Evolutionary conservation across 2,888 invertebrate species (phyloP).

Genomic region (Omphaloscelis lunosa): DNA sequence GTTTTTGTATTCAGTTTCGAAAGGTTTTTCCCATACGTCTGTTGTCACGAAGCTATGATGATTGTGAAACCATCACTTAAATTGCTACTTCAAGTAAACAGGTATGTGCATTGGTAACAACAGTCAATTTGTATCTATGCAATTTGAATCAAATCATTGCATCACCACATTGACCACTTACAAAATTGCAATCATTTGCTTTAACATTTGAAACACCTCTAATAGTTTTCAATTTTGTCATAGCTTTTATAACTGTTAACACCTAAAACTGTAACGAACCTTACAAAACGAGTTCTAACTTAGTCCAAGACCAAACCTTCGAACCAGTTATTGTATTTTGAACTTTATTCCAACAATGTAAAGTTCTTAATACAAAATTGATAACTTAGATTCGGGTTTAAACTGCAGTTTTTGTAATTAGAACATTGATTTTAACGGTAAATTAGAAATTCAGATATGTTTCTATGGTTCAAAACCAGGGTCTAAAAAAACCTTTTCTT

Average conservation of each 20-base stretch:
- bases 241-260: not conserved
- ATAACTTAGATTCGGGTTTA: too few species aligned
- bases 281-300: not conserved
- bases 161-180: not conserved
- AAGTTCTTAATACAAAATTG: not conserved
- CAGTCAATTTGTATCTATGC: conserved; percentile 17
- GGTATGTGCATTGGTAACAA: conserved; percentile 28
- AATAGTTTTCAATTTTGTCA: not conserved
- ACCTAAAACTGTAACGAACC: not conserved
- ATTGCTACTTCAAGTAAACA: conserved; percentile 9
- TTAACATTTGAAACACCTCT: not conserved
- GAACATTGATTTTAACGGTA: too few species aligned
- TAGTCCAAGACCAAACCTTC: not conserved
- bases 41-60: conserved; percentile 19
- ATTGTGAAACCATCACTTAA: conserved; percentile 20
- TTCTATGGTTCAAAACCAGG: not conserved
- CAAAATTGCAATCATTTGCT: conserved; percentile 26
- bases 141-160: conserved; percentile 23
- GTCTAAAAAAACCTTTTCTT: not conserved
- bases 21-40: not conserved
- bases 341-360: not conserved
- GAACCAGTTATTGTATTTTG: not conserved
- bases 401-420: too few species aligned
- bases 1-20: not conserved
- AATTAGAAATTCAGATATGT: not conserved